phyloP scores from a whole-genome alignment of 2,113 vertebrate species.

The Epinephelus cyanopodus region DNA sequence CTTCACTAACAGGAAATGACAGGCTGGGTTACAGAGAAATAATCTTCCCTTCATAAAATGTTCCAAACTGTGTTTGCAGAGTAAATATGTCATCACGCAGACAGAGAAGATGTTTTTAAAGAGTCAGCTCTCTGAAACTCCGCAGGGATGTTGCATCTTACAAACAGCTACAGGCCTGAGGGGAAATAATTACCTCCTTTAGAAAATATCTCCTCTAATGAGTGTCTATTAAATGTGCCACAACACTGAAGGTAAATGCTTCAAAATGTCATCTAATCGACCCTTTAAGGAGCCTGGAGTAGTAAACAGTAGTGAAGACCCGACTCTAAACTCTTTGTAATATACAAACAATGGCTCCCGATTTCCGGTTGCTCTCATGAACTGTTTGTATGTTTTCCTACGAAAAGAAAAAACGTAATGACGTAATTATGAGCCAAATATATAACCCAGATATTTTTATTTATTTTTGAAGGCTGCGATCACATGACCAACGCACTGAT shows the following conservation, averaged over 20 bases:
- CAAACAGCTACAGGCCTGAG: not conserved
- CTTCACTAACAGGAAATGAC: constrained; percentile 31
- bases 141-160: not conserved
- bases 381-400: too few relatives aligned
- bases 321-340: too few relatives aligned
- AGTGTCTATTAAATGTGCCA: not conserved
- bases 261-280: not conserved
- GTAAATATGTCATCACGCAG: constrained; percentile 8
- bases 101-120: not conserved
- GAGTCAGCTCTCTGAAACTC: not conserved
- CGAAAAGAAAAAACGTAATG: too few relatives aligned
- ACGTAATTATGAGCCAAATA: too few relatives aligned
- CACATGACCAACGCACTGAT: too few relatives aligned
- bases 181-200: not conserved
- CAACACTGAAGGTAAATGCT: not conserved
- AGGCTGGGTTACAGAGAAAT: not conserved
- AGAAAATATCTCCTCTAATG: not conserved
- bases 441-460: too few relatives aligned
- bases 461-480: too few relatives aligned
- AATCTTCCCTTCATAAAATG: constrained; percentile 22
- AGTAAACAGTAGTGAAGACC: too few relatives aligned
- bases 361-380: too few relatives aligned
- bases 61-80: constrained; percentile 7
- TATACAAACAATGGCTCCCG: too few relatives aligned
- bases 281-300: not conserved